Evolutionary conservation across 2,797 vertebrate genomes (phyloP), one percentile per base, ranked within the genome.

Genomic region (Zalophus californianus): DNA sequence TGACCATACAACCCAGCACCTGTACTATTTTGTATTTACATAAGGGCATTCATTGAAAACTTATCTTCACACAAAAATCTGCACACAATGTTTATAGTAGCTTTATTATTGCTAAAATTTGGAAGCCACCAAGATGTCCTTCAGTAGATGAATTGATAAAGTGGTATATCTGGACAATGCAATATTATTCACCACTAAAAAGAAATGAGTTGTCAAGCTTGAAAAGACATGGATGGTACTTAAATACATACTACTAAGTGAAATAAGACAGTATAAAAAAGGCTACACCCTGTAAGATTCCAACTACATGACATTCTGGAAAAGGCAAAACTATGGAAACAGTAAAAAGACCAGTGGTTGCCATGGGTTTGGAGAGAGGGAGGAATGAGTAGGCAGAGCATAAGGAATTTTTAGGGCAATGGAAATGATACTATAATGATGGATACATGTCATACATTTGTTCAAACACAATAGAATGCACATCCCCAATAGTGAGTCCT

Each of bases 251-350:
- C 92, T 41, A 78, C n/a, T 58, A 91, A 68, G 44, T 72, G 10
- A 93, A 88, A 91, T 48, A 68, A 95, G 29, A 58, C 38, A 27
- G 60, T 77, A 80, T 88, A 12, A 82, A 93, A 86, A 82, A 86
- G 44, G 5, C 78, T 78, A n/a, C 16, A 15, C 58, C 52, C 10
- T 91, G 3, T 70, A 8, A 32, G 14, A 44, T 78, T 89, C 90
- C 85, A 94, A 66, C 54, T 82, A 52, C 29, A 32, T 91, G 73
- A 68, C 50, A 48, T 89, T 91, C 73, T 78, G 41, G 66, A 88
- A 93, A 91, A 96, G 35, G 91, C 48, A 93, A 73, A 95, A 79
- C 35, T 75, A 60, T 78, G 79, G 95, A 52, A 70, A 90, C 23
- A 62, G 15, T 80, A 68, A 75, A 95, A 90, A 60, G 27, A 54